Conservation (phyloP, 2,888 invertebrate species). For the Meloe dianella region DNA sequence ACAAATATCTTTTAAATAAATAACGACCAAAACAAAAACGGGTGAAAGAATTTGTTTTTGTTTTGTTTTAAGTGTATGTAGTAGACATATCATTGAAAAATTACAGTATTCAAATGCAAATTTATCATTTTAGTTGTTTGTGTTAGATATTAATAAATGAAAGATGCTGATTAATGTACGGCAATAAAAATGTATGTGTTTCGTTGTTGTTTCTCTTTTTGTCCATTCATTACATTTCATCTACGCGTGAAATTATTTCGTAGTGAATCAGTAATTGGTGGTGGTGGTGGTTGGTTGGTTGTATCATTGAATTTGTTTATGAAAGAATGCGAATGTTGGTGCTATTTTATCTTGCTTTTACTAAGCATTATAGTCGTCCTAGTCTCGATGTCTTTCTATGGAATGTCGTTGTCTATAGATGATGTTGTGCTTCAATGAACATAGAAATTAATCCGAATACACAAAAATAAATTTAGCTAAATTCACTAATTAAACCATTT, state of each 20-base stretch:
- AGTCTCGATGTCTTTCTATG: neutral
- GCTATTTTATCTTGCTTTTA: neutral
- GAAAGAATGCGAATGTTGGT: neutral
- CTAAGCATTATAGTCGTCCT: neutral
- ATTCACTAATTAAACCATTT: neutral
- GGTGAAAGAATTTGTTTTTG: neutral
- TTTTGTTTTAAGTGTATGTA: neutral
- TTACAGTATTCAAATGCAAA: neutral
- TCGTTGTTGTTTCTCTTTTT: neutral
- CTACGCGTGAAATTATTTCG: neutral
- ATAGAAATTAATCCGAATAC: neutral
- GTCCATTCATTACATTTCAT: neutral
- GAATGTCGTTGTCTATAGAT: neutral
- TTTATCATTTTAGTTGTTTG: neutral
- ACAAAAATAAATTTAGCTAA: neutral
- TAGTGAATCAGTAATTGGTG: neutral
- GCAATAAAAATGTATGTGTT: neutral
- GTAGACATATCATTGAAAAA: neutral
- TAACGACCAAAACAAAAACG: neutral
- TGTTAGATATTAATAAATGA: neutral
- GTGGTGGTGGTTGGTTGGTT: neutral
- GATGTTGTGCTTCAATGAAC: constrained; percentile 1
- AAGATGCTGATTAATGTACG: neutral
- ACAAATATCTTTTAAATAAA: neutral
- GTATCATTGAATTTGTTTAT: no score